Evolutionary conservation across 2,797 vertebrate genomes (phyloP), one percentile per base, ranked within the genome.

Genomic region (Sebastes vulpes): DNA sequence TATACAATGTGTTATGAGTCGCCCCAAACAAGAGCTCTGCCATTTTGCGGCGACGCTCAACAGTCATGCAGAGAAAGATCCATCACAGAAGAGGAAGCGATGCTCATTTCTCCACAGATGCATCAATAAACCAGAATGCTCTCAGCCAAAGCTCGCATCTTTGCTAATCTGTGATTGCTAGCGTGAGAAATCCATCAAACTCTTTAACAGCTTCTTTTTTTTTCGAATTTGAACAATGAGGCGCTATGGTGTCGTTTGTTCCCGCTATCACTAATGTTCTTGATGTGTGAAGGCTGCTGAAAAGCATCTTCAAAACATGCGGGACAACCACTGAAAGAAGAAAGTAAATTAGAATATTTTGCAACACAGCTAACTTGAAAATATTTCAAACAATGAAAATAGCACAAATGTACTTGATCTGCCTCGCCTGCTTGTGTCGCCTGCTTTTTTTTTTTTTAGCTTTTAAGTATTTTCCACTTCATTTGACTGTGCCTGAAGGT

Each of bases 81-180:
- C 56, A 81, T 63, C 28, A 56, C 46, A 46, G 56, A 81, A 73
- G 79, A 48, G 25, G 65, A 82, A 82, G 75, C 67, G 21, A 56
- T 46, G 65, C 82, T 81, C 67, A 71, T 79, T 85, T 87, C 56
- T 83, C 61, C 46, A 63, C 75, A 66, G 59, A 82, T n/a, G 31
- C 57, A 77, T 86, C 78, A 75, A 65, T 67, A 65, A 75, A 82
- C 61, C 66, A 59, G 64, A 81, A 82, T 61, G 63, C 77, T 83
- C 63, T 50, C 64, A 80, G 72, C 57, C 68, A 66, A 65, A 80
- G 67, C 67, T 76, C 71, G 70, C 54, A 38, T 86, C 57, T 75
- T 60, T 74, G 23, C 72, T 69, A 78, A 76, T 83, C 65, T 83
- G 60, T 53, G 18, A 70, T 50, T 61, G 64, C 73, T 52, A 61